These are phyloP conservation scores for Oncorhynchus masou DNA, from an alignment of 2,113 vertebrate species.

Conservation along the genomic window DNA sequence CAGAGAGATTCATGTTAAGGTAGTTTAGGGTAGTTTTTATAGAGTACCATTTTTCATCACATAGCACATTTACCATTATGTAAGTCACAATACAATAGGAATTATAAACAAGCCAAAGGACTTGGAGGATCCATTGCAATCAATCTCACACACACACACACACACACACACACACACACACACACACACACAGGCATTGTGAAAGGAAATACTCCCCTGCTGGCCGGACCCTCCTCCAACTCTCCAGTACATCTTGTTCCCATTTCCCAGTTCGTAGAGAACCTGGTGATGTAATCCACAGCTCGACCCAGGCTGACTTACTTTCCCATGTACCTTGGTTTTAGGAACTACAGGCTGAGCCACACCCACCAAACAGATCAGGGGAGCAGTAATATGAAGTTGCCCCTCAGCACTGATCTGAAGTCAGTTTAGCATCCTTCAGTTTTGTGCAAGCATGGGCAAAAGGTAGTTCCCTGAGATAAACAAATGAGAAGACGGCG, in stretches of 20 bases:
- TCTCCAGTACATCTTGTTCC: slow-evolving; percentile 27
- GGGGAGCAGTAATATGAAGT: not conserved
- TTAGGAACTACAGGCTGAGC: not conserved
- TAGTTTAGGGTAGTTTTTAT: too few relatives aligned
- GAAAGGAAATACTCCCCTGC: not conserved
- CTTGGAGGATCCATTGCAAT: not conserved
- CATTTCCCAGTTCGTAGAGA: slow-evolving; percentile 15
- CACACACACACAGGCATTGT: not conserved
- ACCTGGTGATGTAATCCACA: slow-evolving; percentile 39
- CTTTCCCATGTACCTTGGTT: slow-evolving; percentile 8
- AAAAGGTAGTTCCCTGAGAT: too few relatives aligned
- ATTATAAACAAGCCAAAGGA: not conserved
- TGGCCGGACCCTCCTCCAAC: not conserved
- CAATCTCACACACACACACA: not conserved
- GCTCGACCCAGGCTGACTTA: slow-evolving; percentile 33
- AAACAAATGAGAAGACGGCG: too few relatives aligned
- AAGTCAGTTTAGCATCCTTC: not conserved
- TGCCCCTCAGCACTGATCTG: not conserved
- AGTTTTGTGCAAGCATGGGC: not conserved
- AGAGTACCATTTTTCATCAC: too few relatives aligned
- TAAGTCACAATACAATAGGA: not conserved
- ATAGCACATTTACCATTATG: too few relatives aligned
- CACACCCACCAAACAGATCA: not conserved
- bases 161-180: not conserved
- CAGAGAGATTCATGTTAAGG: too few relatives aligned